Evolutionary conservation across 1,140 invertebrate genomes (phyloP), one percentile per base, ranked within the genome.

Genomic region (Achroia grisella): DNA sequence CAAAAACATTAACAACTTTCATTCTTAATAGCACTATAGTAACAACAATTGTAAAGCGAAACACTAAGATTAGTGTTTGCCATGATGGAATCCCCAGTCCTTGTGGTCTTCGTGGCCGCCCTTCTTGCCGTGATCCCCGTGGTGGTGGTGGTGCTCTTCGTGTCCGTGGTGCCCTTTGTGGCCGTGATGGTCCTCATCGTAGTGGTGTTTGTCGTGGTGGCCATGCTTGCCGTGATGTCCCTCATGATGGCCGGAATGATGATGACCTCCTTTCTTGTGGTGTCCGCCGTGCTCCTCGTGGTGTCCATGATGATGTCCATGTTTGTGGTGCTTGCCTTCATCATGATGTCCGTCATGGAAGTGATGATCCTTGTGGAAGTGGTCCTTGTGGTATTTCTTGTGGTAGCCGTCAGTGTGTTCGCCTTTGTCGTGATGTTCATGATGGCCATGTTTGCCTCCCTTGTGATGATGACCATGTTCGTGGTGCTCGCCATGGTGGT

Each of bases 281-380:
- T 86, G 86, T 4, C 88, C 90, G 42, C 78, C 74, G 45, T 89
- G 87, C 28, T 88, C 80, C 33, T 87, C 85, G 55, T 90, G 89
- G 43, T 89, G 81, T 49, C 79, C 79, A 48, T 91, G 86, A 48
- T 91, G 88, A 57, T 88, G 87, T 4, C 86, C 87, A 45, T 89
- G 83, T 62, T 91, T 90, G 56, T 89, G 86, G 59, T 91, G 89
- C 41, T 89, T 88, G 39, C 89, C 89, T 27, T 80, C 85, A 50
- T 89, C 81, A 66, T 90, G 89, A 62, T 90, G 87, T 66, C 90
- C 89, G 61, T 90, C 89, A 62, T 88, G 90, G 86, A 90, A 91
- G 69, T 92, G 88, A 42, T 91, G 91, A 46, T 92, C 88, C 70
- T 92, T 93, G 69, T 92, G 91, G 77, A 87, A 91, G 64, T 92